Percentiles rank a stretch among this genome's conserved stretches.
Evolutionary conservation across 64 coral and sea anemone species (phyloP).

Genomic region (Catalaphyllia jardinei): DNA sequence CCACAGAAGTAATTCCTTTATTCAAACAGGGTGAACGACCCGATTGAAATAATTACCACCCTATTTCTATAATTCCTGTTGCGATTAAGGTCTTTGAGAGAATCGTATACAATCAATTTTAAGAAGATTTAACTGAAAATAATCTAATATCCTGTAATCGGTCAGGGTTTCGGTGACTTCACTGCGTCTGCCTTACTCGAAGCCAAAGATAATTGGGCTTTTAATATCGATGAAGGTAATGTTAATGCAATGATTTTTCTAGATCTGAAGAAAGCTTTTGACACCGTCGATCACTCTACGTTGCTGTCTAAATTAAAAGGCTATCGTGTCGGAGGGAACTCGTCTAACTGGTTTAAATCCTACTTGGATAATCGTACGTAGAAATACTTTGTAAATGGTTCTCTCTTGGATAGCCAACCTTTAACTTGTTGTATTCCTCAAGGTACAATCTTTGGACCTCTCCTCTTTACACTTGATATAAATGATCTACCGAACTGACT

Average conservation of each 20-base stretch:
- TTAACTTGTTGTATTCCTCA: slow-evolving; percentile 39
- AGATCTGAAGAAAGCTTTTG: slow-evolving; percentile 44
- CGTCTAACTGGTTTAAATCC: slow-evolving; percentile 16
- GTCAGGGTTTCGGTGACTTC: slow-evolving; percentile 6
- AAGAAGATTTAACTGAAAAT: slow-evolving; percentile 28
- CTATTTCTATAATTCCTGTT: slow-evolving; percentile 44
- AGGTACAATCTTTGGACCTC: slow-evolving; percentile 39
- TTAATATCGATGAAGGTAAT: neutral
- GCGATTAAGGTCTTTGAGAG: slow-evolving; percentile 39
- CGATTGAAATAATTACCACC: slow-evolving; percentile 61
- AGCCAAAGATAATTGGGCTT: slow-evolving; percentile 22
- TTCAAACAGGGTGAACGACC: slow-evolving; percentile 51
- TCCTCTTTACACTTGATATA: slow-evolving; percentile 47
- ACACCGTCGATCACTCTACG: slow-evolving; percentile 37
- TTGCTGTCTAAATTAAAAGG: slow-evolving; percentile 5
- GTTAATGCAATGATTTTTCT: slow-evolving; percentile 21
- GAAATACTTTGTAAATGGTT: slow-evolving; percentile 51
- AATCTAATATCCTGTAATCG: slow-evolving; percentile 35
- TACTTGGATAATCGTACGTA: slow-evolving; percentile 46
- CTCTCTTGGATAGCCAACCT: slow-evolving; percentile 6
- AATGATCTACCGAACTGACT: slow-evolving; percentile 51
- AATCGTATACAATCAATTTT: slow-evolving; percentile 47
- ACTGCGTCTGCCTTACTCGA: slow-evolving; percentile 30
- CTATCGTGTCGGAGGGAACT: slow-evolving; percentile 10
- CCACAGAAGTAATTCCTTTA: slow-evolving; percentile 44